Percentiles rank a stretch among this genome's conserved stretches.
These are phyloP conservation scores for Ciona savignyi DNA, from an alignment of 23 tunicate genomes.

Conservation along the genomic window DNA sequence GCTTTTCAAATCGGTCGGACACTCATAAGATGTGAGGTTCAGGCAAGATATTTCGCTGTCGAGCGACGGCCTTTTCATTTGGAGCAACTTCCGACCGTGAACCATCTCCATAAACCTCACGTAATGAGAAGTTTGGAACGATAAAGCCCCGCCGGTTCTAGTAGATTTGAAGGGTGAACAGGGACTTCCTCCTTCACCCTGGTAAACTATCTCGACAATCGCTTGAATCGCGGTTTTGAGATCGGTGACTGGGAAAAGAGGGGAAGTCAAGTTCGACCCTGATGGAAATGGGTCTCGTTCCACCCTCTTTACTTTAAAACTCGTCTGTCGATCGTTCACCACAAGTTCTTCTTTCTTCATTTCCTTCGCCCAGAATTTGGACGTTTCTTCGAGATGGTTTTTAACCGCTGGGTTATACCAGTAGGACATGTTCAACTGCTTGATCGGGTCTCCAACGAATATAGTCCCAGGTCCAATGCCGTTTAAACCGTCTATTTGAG, in stretches of 20 bases:
- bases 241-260: slow-evolving; percentile 24
- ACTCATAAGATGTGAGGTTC: background rate
- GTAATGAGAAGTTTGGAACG: slow-evolving; percentile 28
- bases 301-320: background rate
- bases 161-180: slow-evolving; percentile 24
- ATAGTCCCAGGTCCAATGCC: background rate
- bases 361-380: background rate
- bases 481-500: no score
- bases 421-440: slow-evolving; percentile 2
- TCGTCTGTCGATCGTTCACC: background rate
- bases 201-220: slow-evolving; percentile 14
- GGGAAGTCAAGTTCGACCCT: background rate
- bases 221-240: slow-evolving; percentile 41
- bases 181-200: slow-evolving; percentile 48
- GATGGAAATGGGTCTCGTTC: background rate
- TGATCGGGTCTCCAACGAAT: background rate
- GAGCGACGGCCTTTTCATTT: background rate
- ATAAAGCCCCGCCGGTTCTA: background rate
- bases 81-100: slow-evolving; percentile 19
- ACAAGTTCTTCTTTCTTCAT: background rate
- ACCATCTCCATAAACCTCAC: slow-evolving; percentile 36
- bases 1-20: background rate
- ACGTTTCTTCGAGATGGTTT: background rate
- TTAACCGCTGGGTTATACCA: background rate
- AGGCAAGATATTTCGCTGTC: background rate